phyloP scores from a whole-genome alignment of 2,888 invertebrate genomes.

The Drosophila atripex region DNA sequence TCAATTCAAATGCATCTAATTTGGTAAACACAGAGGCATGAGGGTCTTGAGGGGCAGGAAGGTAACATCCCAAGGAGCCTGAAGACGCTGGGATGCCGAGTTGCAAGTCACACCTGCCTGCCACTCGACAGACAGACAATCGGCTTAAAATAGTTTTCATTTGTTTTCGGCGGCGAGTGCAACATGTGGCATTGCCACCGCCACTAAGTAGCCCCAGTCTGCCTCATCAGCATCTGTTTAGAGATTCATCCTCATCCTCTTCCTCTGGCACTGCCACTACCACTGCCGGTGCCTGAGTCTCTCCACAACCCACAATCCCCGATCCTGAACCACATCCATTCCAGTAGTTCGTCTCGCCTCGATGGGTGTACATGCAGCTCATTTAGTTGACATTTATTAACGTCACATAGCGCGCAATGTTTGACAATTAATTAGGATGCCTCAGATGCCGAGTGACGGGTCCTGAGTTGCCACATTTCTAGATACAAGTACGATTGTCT shows the following conservation, averaged over 20 bases:
- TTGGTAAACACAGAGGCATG: constrained; percentile 66
- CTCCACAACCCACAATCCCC: not conserved
- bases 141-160: constrained; percentile 77
- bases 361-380: constrained; percentile 73
- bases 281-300: not conserved
- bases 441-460: constrained; percentile 36
- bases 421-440: constrained; percentile 76
- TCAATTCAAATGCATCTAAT: constrained; percentile 79
- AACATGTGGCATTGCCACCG: constrained; percentile 79
- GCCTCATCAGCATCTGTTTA: constrained; percentile 54
- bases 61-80: not conserved
- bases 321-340: constrained; percentile 24
- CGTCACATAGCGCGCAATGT: constrained; percentile 78
- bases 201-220: constrained; percentile 75
- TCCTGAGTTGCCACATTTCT: constrained; percentile 8
- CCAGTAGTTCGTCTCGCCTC: constrained; percentile 60
- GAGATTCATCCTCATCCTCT: constrained; percentile 6
- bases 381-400: constrained; percentile 80
- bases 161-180: constrained; percentile 67
- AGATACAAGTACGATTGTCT: constrained; percentile 17
- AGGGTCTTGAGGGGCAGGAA: not conserved
- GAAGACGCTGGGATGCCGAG: constrained; percentile 20
- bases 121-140: constrained; percentile 43
- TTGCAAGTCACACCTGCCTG: constrained; percentile 71
- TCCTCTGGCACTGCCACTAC: not conserved